Percentiles rank a stretch among this genome's conserved stretches.
phyloP scores from a whole-genome alignment of 2,113 vertebrate genomes.

The Scomber colias region DNA sequence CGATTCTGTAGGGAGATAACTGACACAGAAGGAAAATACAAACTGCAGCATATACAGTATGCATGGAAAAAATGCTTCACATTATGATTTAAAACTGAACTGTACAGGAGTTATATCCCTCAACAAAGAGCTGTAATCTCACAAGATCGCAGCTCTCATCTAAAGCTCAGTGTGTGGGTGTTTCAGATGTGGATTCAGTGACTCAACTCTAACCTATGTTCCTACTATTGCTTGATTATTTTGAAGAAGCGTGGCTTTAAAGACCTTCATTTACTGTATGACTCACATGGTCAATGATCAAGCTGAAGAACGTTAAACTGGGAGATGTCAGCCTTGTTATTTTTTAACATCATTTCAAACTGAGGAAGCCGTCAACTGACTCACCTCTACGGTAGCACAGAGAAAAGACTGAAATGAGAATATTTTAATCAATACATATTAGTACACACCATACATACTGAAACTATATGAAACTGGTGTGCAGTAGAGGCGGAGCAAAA shows the following conservation, averaged over 20 bases:
- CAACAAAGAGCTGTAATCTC: background rate
- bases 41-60: background rate
- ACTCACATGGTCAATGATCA: slow-evolving; percentile 87
- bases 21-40: slow-evolving; percentile 31
- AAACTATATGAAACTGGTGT: slow-evolving; percentile 1
- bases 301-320: slow-evolving; percentile 91
- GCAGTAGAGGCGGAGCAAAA: no score
- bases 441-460: no score
- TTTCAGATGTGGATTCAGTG: background rate
- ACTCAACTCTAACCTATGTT: slow-evolving; percentile 1
- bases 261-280: slow-evolving; percentile 18
- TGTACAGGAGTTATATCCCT: background rate
- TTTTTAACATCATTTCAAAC: slow-evolving; percentile 91
- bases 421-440: background rate
- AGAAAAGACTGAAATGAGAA: slow-evolving; percentile 7
- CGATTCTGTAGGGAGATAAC: slow-evolving; percentile 68
- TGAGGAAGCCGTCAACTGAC: slow-evolving; percentile 88
- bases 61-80: background rate
- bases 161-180: background rate
- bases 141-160: background rate
- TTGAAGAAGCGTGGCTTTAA: background rate
- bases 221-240: slow-evolving; percentile 5
- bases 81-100: background rate
- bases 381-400: slow-evolving; percentile 87
- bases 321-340: slow-evolving; percentile 89